Percentiles rank a stretch among this genome's conserved stretches.
These are phyloP conservation scores for Troglohyphantes excavatus DNA, from an alignment of 2,888 invertebrate species.

Conservation along the genomic window DNA sequence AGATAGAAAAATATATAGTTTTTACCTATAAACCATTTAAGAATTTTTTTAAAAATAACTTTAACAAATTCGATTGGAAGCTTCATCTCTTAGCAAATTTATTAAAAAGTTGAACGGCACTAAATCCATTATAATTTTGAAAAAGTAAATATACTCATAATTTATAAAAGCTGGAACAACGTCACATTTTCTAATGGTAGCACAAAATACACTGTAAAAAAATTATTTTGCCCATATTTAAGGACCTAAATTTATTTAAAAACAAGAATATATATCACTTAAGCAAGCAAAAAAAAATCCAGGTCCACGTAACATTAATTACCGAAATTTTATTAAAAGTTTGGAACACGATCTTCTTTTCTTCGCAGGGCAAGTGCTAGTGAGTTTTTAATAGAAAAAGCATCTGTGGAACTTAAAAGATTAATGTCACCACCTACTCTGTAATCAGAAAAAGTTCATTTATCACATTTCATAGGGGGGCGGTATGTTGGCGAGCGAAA, in stretches of 20 bases:
- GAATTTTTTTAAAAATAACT: no score
- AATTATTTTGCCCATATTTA: not conserved
- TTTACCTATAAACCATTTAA: no score
- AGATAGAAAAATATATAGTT: no score
- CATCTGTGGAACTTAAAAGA: conserved; percentile 22
- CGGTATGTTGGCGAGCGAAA: conserved; percentile 5
- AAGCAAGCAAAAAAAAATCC: conserved; percentile 17
- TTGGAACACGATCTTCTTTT: not conserved
- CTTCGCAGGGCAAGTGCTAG: not conserved
- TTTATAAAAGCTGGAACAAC: not conserved
- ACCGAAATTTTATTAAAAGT: conserved; percentile 42
- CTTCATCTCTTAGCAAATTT: no score
- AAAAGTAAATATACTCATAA: no score
- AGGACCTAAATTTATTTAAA: conserved; percentile 43
- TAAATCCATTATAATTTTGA: no score
- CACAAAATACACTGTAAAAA: not conserved
- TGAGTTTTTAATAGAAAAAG: conserved; percentile 60
- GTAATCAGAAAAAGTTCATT: conserved; percentile 61
- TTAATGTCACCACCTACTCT: conserved; percentile 42
- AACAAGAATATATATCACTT: conserved; percentile 22
- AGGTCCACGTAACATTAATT: conserved; percentile 45
- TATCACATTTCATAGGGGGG: conserved; percentile 48
- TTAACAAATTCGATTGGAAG: no score
- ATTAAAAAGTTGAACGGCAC: no score
- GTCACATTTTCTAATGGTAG: conserved; percentile 21